Conservation (phyloP, 2,113 vertebrate species). For the Heterocephalus glaber region DNA sequence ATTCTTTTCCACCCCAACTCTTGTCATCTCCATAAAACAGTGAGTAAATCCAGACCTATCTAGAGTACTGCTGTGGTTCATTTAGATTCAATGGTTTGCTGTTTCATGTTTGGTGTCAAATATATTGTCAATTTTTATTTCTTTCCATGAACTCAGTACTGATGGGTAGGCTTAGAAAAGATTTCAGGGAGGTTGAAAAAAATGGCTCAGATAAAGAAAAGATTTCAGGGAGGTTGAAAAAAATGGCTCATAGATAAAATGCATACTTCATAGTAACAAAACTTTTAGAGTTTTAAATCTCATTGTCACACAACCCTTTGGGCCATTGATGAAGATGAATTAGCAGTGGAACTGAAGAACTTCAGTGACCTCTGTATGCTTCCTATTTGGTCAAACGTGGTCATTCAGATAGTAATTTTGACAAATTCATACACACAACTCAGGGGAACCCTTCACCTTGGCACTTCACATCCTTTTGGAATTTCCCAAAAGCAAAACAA, state of each 20-base stretch:
- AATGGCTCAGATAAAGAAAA: slow-evolving; percentile 39
- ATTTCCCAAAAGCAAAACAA: not conserved
- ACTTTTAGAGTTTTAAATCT: not conserved
- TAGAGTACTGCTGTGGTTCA: not conserved
- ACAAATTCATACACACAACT: not conserved
- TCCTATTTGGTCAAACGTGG: not conserved
- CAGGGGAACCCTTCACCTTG: not conserved
- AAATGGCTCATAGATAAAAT: slow-evolving; percentile 34
- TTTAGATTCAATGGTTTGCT: not conserved
- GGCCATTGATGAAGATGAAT: slow-evolving; percentile 11
- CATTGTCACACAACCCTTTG: not conserved
- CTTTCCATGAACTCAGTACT: slow-evolving; percentile 10
- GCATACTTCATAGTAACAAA: not conserved
- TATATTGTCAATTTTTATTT: not conserved
- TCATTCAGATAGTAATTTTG: not conserved
- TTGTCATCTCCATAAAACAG: not conserved
- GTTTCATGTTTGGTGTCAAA: not conserved
- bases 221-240: no score
- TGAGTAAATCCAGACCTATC: not conserved
- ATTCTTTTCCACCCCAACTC: not conserved
- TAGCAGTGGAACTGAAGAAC: slow-evolving; percentile 1
- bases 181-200: slow-evolving; percentile 17
- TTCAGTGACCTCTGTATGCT: not conserved
- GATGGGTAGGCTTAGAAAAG: not conserved
- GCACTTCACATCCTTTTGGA: not conserved